Base-by-base conservation (phyloP, 2,888 invertebrate species). In the Eledona agricola region DNA sequence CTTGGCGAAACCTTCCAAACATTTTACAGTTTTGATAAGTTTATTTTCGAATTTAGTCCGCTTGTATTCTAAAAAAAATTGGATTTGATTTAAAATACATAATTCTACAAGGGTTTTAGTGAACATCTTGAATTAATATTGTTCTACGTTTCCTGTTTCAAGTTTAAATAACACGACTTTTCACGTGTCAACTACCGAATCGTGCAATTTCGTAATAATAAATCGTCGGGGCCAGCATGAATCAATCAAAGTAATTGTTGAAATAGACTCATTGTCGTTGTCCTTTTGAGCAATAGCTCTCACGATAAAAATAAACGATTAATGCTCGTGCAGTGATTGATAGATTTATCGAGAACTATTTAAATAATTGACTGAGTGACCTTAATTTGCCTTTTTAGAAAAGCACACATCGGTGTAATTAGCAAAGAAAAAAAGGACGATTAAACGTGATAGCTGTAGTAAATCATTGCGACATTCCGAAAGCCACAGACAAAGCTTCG, bases 261-360 rank as follows among this genome's bases (percentile, higher is more conserved):
- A 32, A 29, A 34, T 26, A 34, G 34, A 34, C 26, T 45, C 13
- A 35, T 35, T 46, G 46, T 45, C 34, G 25, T 10, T 42, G 26
- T 10, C 42, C 42, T 20, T 22, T 10, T 11, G 9, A 17, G 19
- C 20, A 35, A 35, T 35, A 49, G 19, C 16, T 25, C n/a, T n/a
- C n/a, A n/a, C 2, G 22, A 49, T 19, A 7, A 22, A 35, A 25
- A 17, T 19, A 29, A 26, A 32, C 34, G 31, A 45, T 22, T 43
- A 43, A 43, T n/a, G 22, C 23, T 42, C 10, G 52, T 54, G 9
- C 16, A 3, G 40, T 58, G 57, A 63, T 60, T 63, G 63, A 58
- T 57, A 56, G 57, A 63, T 63, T 61, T 63, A 63, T 60, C 51
- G 35, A 31, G 45, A 28, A 42, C 7, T 52, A 55, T 57, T 58